Evolutionary conservation across 2,797 vertebrate genomes (phyloP).

Genomic region (Bufotes viridis): DNA sequence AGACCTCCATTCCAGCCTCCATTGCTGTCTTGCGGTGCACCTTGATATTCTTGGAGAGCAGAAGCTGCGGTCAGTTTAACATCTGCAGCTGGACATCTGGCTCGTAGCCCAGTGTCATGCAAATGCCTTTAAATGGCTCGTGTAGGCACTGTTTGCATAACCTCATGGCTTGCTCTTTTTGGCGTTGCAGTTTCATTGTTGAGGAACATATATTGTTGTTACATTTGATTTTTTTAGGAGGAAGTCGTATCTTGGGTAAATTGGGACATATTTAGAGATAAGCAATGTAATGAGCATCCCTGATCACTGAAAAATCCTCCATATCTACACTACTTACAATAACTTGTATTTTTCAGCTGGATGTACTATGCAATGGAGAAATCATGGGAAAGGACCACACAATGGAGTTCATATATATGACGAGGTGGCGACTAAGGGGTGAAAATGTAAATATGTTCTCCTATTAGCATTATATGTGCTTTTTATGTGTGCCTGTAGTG

Average conservation of each 20-base stretch:
- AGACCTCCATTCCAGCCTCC: too few relatives aligned
- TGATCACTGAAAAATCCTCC: not conserved
- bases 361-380: slow-evolving; percentile 97
- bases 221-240: not conserved
- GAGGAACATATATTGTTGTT: not conserved
- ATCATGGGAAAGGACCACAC: slow-evolving; percentile 99
- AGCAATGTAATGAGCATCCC: not conserved
- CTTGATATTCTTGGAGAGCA: too few relatives aligned
- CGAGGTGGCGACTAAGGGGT: slow-evolving; percentile 95
- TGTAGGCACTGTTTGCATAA: too few relatives aligned
- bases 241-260: not conserved
- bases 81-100: too few relatives aligned
- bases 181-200: too few relatives aligned
- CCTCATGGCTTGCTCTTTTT: too few relatives aligned
- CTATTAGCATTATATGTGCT: slow-evolving; percentile 56
- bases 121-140: too few relatives aligned
- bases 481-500: not conserved
- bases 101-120: too few relatives aligned
- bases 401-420: slow-evolving; percentile 99
- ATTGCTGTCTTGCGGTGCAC: too few relatives aligned
- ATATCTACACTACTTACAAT: slow-evolving; percentile 19
- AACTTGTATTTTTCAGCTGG: slow-evolving; percentile 84
- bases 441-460: slow-evolving; percentile 87
- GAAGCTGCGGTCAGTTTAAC: too few relatives aligned
- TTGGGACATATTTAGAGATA: not conserved